Evolutionary conservation across 2,113 vertebrate species (phyloP).

Genomic region (Laterallus jamaicensis): DNA sequence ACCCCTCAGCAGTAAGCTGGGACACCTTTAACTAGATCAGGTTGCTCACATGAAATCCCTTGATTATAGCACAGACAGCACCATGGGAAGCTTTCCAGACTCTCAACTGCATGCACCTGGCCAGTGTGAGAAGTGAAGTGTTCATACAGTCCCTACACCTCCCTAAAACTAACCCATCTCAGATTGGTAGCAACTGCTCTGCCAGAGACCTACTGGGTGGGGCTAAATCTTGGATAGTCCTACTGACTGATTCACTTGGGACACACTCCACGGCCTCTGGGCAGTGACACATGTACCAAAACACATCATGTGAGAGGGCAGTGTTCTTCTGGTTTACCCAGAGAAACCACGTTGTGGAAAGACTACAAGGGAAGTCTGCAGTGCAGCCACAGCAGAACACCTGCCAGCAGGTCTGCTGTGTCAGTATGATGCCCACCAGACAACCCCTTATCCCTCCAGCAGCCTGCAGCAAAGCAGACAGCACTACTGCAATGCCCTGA

Average conservation of each 20-base stretch:
- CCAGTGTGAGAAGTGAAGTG: background rate
- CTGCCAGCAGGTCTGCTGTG: background rate
- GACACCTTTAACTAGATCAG: no score
- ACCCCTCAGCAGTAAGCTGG: no score
- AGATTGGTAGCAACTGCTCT: background rate
- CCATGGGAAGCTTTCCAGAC: background rate
- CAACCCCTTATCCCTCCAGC: background rate
- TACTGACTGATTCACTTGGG: fast-evolving
- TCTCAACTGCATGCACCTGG: fast-evolving
- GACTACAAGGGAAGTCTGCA: background rate
- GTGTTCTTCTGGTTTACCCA: background rate
- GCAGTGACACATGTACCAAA: background rate
- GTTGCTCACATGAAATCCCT: no score
- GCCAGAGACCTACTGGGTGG: fast-evolving
- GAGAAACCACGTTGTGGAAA: background rate
- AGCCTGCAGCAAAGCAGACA: background rate
- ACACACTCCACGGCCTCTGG: fast-evolving
- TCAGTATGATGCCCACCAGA: background rate
- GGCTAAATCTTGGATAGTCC: background rate
- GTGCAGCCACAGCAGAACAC: background rate
- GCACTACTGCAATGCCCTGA: background rate
- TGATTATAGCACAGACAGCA: background rate
- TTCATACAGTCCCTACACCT: background rate
- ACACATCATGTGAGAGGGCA: fast-evolving
- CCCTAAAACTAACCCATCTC: background rate